Conservation (phyloP, 2,113 vertebrate species). For the Chionis minor region DNA sequence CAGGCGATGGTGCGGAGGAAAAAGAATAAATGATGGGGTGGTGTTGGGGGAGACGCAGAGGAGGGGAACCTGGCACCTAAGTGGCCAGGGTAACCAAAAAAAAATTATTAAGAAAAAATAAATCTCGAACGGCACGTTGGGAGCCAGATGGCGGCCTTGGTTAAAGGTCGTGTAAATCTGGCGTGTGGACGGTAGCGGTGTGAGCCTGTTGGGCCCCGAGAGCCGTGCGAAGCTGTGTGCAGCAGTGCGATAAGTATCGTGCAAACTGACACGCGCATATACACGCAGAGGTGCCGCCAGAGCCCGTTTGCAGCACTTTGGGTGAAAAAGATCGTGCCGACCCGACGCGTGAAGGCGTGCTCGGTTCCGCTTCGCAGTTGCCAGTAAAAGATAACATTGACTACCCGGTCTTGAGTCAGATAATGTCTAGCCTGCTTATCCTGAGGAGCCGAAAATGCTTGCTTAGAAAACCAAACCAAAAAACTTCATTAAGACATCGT, state of each 20-base stretch:
- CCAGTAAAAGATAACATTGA: constrained; percentile 47
- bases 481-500: constrained; percentile 74
- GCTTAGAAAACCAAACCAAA: constrained; percentile 67
- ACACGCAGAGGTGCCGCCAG: constrained; percentile 28
- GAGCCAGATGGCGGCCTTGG: constrained; percentile 39
- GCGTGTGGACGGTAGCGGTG: constrained; percentile 24
- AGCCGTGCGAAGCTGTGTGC: neutral
- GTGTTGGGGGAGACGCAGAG: constrained; percentile 15
- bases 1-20: constrained; percentile 54
- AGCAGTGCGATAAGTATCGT: neutral
- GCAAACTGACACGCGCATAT: neutral
- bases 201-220: neutral
- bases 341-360: constrained; percentile 39
- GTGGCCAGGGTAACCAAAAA: neutral
- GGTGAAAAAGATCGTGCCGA: constrained; percentile 42
- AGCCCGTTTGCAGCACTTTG: constrained; percentile 21
- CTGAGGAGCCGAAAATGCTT: constrained; percentile 59
- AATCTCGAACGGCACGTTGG: constrained; percentile 1
- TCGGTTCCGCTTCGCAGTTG: constrained; percentile 35
- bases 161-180: neutral
- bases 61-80: neutral
- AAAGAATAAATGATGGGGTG: constrained; percentile 33
- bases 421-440: constrained; percentile 55
- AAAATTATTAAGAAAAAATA: too few relatives aligned
- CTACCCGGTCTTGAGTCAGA: constrained; percentile 46